Conservation (phyloP, 2,113 vertebrate genomes). For the Menidia beryllina region DNA sequence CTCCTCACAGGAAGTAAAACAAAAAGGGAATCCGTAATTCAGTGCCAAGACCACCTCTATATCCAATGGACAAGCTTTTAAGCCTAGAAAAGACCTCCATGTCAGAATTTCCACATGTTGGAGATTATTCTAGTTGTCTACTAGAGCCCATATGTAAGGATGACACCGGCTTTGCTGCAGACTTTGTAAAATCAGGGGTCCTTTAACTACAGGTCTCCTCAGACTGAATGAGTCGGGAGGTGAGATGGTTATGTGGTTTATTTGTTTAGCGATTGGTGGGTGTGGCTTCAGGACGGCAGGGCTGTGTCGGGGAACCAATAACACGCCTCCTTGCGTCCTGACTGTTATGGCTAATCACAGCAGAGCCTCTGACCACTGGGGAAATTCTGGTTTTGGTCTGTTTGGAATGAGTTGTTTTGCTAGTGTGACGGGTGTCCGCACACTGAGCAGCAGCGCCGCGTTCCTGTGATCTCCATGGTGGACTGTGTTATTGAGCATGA, state of each 20-base stretch:
- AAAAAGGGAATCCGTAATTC: neutral
- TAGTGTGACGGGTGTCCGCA: constrained; percentile 7
- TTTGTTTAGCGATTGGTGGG: constrained; percentile 37
- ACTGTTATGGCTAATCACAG: constrained; percentile 61
- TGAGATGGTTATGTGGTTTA: constrained; percentile 38
- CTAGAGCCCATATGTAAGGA: constrained; percentile 51
- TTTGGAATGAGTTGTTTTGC: constrained; percentile 31
- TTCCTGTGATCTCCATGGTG: constrained; percentile 36
- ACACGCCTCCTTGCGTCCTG: constrained; percentile 61
- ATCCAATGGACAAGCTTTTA: neutral
- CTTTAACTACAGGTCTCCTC: constrained; percentile 38
- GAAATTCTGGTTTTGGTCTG: neutral
- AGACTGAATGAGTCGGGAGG: constrained; percentile 59
- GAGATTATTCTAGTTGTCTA: neutral
- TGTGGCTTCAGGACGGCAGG: constrained; percentile 43
- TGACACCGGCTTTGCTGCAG: constrained; percentile 35
- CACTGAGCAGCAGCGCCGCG: neutral
- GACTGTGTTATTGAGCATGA: constrained; percentile 55
- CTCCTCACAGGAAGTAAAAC: neutral
- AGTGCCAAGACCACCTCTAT: neutral
- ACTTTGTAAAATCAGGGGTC: constrained; percentile 35
- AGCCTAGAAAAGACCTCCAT: neutral
- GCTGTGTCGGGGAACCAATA: constrained; percentile 39
- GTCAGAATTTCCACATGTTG: neutral
- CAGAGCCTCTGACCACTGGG: constrained; percentile 46